Percentiles rank a stretch among this genome's conserved stretches.
These are phyloP conservation scores for Thera obeliscata DNA, from an alignment of 2,888 invertebrate species.

Conservation along the genomic window DNA sequence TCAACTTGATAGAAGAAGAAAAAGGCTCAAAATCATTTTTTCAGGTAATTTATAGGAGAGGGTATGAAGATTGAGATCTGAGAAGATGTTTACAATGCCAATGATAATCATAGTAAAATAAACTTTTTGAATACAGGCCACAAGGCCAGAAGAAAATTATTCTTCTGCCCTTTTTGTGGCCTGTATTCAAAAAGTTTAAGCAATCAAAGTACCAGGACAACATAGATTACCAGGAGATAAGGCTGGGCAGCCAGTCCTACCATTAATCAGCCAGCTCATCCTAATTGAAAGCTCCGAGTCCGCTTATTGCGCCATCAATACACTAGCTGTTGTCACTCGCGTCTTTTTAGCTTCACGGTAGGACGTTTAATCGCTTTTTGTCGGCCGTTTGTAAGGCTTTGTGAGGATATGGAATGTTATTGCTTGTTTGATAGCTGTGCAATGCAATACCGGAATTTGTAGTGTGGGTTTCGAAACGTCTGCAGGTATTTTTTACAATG, in stretches of 20 bases:
- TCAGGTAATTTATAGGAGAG: no score
- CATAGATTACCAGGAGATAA: conserved; percentile 38
- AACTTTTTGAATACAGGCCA: no score
- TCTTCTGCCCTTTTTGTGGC: no score
- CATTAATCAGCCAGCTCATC: conserved; percentile 60
- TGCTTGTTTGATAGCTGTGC: conserved; percentile 23
- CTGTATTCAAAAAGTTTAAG: not conserved
- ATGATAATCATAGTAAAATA: no score
- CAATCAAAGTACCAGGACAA: conserved; percentile 31
- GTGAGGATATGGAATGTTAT: conserved; percentile 26
- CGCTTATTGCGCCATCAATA: conserved; percentile 65
- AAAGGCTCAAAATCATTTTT: no score
- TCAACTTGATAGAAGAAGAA: no score
- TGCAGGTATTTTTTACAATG: not conserved
- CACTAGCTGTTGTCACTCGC: conserved; percentile 36
- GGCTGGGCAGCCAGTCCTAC: conserved; percentile 23
- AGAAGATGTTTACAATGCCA: no score
- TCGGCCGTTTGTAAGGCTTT: conserved; percentile 33
- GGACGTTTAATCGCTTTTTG: conserved; percentile 34
- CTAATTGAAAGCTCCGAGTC: conserved; percentile 68
- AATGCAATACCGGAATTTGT: not conserved
- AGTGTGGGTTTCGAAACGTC: not conserved
- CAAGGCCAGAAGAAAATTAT: no score
- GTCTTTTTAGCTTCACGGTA: conserved; percentile 34
- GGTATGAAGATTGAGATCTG: no score